phyloP scores from a whole-genome alignment of 2,113 vertebrate species.

The Butorides virescens region DNA sequence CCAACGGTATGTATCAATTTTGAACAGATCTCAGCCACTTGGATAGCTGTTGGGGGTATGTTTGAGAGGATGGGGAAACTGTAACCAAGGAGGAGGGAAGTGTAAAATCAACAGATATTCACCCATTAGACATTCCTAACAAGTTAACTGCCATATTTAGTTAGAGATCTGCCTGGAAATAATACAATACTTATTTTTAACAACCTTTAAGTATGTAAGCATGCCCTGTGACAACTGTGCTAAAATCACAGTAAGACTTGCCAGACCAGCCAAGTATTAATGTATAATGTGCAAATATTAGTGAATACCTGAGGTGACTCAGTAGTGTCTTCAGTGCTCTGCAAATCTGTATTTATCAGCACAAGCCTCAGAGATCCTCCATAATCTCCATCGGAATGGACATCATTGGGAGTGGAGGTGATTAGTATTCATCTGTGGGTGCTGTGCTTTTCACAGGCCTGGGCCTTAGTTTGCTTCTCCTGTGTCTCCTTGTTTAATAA shows the following conservation, averaged over 20 bases:
- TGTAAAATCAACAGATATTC: background rate
- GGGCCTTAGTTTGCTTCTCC: background rate
- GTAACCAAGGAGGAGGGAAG: background rate
- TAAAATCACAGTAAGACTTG: background rate
- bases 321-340: background rate
- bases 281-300: background rate
- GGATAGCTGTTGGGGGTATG: background rate
- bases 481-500: background rate
- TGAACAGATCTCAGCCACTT: background rate
- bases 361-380: background rate
- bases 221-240: background rate
- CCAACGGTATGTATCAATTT: rapidly evolving
- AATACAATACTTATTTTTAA: background rate
- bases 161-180: background rate
- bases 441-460: background rate
- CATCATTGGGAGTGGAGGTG: background rate
- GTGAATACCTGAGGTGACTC: background rate
- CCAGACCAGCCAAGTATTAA: background rate
- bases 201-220: background rate
- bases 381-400: background rate
- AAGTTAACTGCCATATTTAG: background rate
- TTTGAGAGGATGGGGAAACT: background rate
- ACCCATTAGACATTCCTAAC: background rate
- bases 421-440: background rate
- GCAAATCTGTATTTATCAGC: background rate